Percentiles rank a stretch among this genome's conserved stretches.
Evolutionary conservation across 2,888 invertebrate genomes (phyloP).

Genomic region (Microplitis manilae): DNA sequence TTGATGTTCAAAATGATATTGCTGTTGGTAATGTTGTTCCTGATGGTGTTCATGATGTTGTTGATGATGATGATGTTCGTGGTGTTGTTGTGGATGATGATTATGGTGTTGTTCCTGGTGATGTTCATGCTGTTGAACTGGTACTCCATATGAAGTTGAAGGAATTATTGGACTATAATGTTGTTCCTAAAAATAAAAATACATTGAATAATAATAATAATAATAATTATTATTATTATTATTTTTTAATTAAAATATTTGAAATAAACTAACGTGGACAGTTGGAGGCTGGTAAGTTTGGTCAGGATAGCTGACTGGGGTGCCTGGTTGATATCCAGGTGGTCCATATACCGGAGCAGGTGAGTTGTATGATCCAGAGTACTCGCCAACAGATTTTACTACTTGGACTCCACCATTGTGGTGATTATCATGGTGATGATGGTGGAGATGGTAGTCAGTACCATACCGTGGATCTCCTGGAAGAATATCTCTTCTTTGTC

Average conservation of each 20-base stretch:
- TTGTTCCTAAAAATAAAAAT: background rate
- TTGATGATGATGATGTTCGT: background rate
- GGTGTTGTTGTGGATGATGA: background rate
- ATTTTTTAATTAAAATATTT: background rate
- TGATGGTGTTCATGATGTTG: background rate
- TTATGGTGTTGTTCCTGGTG: background rate
- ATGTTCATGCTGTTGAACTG: conserved; percentile 8
- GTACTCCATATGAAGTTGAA: conserved; percentile 28
- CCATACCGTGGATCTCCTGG: conserved; percentile 66
- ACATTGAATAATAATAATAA: background rate
- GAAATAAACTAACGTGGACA: conserved; percentile 13
- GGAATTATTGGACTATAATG: conserved; percentile 11
- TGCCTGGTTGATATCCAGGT: conserved; percentile 52
- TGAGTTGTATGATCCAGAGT: conserved; percentile 39
- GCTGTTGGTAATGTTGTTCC: background rate
- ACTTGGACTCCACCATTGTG: conserved; percentile 49
- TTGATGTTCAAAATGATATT: background rate
- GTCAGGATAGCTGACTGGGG: conserved; percentile 23
- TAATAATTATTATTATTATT: no score
- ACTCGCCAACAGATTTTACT: conserved; percentile 43
- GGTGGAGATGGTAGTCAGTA: conserved; percentile 65
- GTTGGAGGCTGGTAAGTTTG: conserved; percentile 21
- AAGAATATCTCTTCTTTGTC: conserved; percentile 60
- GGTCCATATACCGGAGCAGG: conserved; percentile 53
- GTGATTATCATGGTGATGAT: conserved; percentile 54